These are phyloP conservation scores for Gila robusta DNA, from an alignment of 2,797 vertebrate species.

Conservation along the genomic window DNA sequence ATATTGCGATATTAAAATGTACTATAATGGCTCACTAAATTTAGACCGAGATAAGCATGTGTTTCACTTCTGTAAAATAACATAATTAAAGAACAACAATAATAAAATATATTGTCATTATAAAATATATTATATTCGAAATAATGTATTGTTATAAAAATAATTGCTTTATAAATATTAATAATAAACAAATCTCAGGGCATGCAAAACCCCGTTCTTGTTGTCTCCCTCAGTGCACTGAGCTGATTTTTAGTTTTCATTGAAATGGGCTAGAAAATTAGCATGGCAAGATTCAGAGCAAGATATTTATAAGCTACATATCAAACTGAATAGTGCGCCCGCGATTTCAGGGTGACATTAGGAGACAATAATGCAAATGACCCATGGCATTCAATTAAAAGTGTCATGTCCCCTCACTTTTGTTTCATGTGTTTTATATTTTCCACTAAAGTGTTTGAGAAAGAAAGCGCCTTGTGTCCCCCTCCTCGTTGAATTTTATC, in stretches of 20 bases:
- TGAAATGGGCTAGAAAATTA: conserved; percentile 63
- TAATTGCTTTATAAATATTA: conserved; percentile 5
- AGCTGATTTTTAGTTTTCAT: conserved; percentile 5
- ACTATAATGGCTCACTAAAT: conserved; percentile 54
- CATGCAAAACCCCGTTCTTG: not conserved
- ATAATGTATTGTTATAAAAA: not conserved
- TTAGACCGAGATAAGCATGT: conserved; percentile 45
- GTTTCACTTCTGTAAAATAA: conserved; percentile 34
- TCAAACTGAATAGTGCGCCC: conserved; percentile 67
- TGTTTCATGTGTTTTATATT: conserved; percentile 71
- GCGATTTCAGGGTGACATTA: conserved; percentile 76
- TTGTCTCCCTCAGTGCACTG: not conserved
- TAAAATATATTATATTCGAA: conserved; percentile 17
- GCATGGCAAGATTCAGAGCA: conserved; percentile 64
- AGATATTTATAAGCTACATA: conserved; percentile 71
- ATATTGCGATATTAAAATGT: conserved; percentile 59
- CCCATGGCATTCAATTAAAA: conserved; percentile 81
- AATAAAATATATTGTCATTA: conserved; percentile 37
- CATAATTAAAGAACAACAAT: conserved; percentile 39
- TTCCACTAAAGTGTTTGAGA: conserved; percentile 72
- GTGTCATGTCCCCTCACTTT: conserved; percentile 65
- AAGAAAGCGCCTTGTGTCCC: conserved; percentile 68
- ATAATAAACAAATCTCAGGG: not conserved
- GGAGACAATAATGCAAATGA: conserved; percentile 79
- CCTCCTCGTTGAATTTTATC: conserved; percentile 81